phyloP scores from a whole-genome alignment of 2,888 invertebrate species.

The Eledone cirrhosa region DNA sequence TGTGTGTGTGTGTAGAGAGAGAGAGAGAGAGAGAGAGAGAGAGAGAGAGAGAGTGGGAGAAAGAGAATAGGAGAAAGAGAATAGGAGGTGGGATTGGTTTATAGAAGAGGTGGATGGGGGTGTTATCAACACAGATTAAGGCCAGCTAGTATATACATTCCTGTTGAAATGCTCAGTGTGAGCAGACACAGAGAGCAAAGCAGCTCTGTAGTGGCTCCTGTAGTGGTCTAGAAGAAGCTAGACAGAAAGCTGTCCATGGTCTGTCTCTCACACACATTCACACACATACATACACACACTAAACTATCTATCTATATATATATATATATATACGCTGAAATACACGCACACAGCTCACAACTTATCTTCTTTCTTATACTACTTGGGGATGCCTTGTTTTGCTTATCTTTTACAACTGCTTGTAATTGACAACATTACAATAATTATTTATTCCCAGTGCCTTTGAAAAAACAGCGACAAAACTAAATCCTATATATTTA shows the following conservation, averaged over 20 bases:
- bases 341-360: background rate
- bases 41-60: background rate
- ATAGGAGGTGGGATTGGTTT: too few species aligned
- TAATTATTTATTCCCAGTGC: background rate
- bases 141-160: constrained; percentile 21
- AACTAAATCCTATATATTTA: too few species aligned
- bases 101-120: too few species aligned
- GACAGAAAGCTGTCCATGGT: constrained; percentile 4
- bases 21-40: background rate
- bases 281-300: background rate
- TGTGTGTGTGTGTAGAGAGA: background rate
- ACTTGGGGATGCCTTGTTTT: background rate
- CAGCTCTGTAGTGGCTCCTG: constrained; percentile 15
- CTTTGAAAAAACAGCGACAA: too few species aligned
- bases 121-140: background rate
- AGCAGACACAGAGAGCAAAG: constrained; percentile 21
- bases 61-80: background rate
- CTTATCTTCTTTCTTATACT: background rate
- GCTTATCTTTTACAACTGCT: background rate
- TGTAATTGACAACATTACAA: background rate
- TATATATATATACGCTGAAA: background rate
- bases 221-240: constrained; percentile 21
- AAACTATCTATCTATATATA: background rate
- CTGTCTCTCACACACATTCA: constrained; percentile 16
- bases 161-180: constrained; percentile 25